Percentiles rank a stretch among this genome's conserved stretches.
phyloP scores from a whole-genome alignment of 1,140 invertebrate genomes.

The Rhopalosiphum padi region DNA sequence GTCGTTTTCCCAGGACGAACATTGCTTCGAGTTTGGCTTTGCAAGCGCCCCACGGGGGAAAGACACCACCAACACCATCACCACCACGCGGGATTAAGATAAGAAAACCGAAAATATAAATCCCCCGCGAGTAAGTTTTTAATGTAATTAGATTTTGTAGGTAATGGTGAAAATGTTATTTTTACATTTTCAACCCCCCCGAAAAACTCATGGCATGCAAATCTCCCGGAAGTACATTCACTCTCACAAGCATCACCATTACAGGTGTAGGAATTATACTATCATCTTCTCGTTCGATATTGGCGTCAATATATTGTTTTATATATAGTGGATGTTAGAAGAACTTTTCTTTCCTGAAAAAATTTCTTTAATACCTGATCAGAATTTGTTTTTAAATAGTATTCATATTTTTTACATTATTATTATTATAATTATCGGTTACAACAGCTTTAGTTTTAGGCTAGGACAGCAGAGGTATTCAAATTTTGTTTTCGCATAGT shows the following conservation, averaged over 20 bases:
- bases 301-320: not conserved
- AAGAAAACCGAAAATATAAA: slow-evolving; percentile 46
- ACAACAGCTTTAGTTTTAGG: not conserved
- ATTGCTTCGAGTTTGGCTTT: not conserved
- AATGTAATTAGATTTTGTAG: slow-evolving; percentile 37
- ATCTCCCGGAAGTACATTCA: not conserved
- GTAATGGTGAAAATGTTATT: not conserved
- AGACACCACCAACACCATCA: not conserved
- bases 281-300: too few species aligned
- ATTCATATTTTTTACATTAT: not conserved
- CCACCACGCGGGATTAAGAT: slow-evolving; percentile 25
- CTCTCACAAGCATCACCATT: not conserved
- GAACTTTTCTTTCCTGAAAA: not conserved
- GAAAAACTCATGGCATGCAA: not conserved
- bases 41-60: not conserved
- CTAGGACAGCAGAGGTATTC: not conserved
- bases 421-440: not conserved
- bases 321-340: not conserved
- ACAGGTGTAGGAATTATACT: not conserved
- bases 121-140: slow-evolving; percentile 23
- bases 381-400: not conserved
- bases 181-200: slow-evolving; percentile 7
- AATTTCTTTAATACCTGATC: not conserved
- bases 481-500: not conserved
- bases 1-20: not conserved